These are phyloP conservation scores for Tanytarsus gracilentus DNA, from an alignment of 2,888 invertebrate genomes.

Conservation along the genomic window DNA sequence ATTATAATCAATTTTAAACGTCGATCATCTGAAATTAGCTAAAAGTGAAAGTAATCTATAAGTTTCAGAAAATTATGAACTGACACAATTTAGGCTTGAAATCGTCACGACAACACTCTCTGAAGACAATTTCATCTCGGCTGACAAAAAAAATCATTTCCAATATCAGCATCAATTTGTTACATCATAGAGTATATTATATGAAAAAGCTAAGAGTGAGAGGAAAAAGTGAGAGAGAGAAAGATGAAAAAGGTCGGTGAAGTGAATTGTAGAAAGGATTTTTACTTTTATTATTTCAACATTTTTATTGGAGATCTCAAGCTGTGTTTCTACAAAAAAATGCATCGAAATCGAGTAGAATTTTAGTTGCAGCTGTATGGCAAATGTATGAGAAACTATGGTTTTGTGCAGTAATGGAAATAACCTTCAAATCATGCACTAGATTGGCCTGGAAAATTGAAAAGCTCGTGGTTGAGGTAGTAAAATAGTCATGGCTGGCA, in stretches of 20 bases:
- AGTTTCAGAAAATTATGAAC: no score
- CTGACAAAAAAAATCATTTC: no score
- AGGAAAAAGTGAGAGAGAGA: background rate
- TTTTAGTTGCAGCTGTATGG: background rate
- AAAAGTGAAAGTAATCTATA: no score
- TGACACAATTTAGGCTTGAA: no score
- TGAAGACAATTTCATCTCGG: no score
- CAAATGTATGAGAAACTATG: background rate
- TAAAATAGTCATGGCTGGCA: background rate
- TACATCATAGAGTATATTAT: background rate
- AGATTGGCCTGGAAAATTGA: constrained; percentile 7
- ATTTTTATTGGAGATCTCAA: background rate
- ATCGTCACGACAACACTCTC: no score
- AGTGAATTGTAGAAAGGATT: background rate
- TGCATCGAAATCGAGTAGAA: background rate
- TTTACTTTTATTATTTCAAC: no score
- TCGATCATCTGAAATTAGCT: no score
- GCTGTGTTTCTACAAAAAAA: background rate
- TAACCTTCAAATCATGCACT: constrained; percentile 20
- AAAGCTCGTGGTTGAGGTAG: constrained; percentile 3
- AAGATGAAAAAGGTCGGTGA: background rate
- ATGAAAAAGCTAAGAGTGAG: background rate
- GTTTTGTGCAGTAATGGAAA: background rate
- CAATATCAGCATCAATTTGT: no score
- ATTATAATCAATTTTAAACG: no score